Evolutionary conservation across 1,140 invertebrate species (phyloP), one percentile per base, ranked within the genome.

Genomic region (Leptinotarsa defecta): DNA sequence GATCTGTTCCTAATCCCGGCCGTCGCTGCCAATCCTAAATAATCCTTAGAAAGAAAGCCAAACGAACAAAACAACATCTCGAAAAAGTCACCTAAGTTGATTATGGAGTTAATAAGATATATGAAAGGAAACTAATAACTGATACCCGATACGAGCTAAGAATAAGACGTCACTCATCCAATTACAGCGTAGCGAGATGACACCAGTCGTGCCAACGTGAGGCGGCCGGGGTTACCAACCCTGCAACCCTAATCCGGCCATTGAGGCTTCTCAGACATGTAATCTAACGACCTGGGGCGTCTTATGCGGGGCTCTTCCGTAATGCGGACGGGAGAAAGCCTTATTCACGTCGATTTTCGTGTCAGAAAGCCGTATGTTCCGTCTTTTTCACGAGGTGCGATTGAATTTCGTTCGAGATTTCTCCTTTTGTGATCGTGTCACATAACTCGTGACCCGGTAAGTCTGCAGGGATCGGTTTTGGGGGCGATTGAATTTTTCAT

Each of bases 131-230:
- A 74, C 62, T 79, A 79, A 79, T 77, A 79, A 77, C 65, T 71
- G 78, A 79, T 71, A 79, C 73, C 61, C 64, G 78, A 79, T 79
- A 75, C 68, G 48, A 19, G 57, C 74, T 75, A 77, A 79, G 78
- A 77, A 79, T 78, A 78, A 78, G 79, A 80, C 79, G 67, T 73
- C 71, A 19, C 74, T 74, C 74, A 80, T 80, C 79, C 77, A 80
- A 80, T 80, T 80, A 80, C 67, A 68, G 71, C 24, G 74, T 22
- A 78, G 73, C 71, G 73, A 62, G 71, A 71, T 57, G 74, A 74
- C 71, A 77, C 43, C 69, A 73, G 73, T 48, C 64, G 65, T 74
- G 73, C 75, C 57, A 73, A 71, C 73, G 68, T 69, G 57, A 63
- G 2, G 78, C 49, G 64, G 73, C 57, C 73, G 61, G 77, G 79